Evolutionary conservation across 1,140 invertebrate species (phyloP).

Genomic region (Euborellia annulipes): DNA sequence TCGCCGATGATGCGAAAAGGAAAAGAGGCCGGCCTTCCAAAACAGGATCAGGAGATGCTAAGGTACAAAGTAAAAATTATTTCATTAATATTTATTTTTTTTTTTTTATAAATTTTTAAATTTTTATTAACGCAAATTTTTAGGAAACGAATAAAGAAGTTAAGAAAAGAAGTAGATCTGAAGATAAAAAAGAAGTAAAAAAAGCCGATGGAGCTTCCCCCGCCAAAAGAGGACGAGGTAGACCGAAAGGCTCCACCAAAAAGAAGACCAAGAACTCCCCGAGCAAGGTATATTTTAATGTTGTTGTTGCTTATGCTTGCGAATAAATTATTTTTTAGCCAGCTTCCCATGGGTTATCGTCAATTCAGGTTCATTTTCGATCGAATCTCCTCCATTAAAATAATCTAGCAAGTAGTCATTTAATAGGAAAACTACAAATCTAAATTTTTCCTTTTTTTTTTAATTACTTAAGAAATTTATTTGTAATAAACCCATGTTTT

Average conservation of each 20-base stretch:
- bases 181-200: slow-evolving; percentile 27
- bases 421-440: too few species aligned
- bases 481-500: slow-evolving; percentile 15
- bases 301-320: too few species aligned
- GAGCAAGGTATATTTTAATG: slow-evolving; percentile 6
- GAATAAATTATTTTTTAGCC: too few species aligned
- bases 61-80: slow-evolving; percentile 7
- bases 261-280: slow-evolving; percentile 23
- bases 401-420: too few species aligned
- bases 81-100: neutral
- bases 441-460: too few species aligned
- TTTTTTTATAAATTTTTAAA: neutral
- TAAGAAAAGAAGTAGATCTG: slow-evolving; percentile 26
- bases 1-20: slow-evolving; percentile 28
- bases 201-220: slow-evolving; percentile 31
- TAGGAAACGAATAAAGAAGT: slow-evolving; percentile 28
- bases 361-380: too few species aligned
- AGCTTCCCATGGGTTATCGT: too few species aligned
- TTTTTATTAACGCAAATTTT: neutral
- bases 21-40: slow-evolving; percentile 30
- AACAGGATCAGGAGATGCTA: slow-evolving; percentile 11
- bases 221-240: slow-evolving; percentile 30
- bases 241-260: slow-evolving; percentile 32
- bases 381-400: too few species aligned
- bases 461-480: slow-evolving; percentile 11